Evolutionary conservation across 2,113 vertebrate species (phyloP), one percentile per base, ranked within the genome.

Genomic region (Danionella cerebrum): DNA sequence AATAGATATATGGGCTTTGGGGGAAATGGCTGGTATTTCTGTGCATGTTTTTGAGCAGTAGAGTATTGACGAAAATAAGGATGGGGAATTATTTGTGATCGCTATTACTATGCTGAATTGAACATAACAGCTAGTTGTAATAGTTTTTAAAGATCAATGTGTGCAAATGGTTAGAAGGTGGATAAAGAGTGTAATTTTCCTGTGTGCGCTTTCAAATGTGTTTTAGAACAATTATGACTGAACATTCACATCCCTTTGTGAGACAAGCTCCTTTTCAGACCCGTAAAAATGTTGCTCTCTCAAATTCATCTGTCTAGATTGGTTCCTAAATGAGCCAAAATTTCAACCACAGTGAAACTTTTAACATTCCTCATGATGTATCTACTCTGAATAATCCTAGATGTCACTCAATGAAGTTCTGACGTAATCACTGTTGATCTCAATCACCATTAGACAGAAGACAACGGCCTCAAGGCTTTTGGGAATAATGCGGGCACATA

Each of bases 151-250:
- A 69, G 69, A 76, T 54, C 67, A 47, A 59, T 69, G 51, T 65
- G 27, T 33, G 18, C 13, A 53, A 39, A 25, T 71, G 29, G 16
- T 51, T 48, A 51, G 18, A 60, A 69, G 47, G 51, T 65, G 36
- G 6, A 16, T 57, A 71, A 67, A 64, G 59, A 69, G 65, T n/a
- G 18, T 47, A 21, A 67, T 67, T 71, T 75, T 64, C 16, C 21
- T 57, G 44, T 33, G 13, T 33, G 50, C 33, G 60, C 25, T 16
- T 24, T 64, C 41, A 55, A 27, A 47, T 62, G 51, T 45, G 25
- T 19, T 54, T 67, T 14, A 45, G 50, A n/a, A 21, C 47, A 66
- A 66, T 74, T 70, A 70, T 16, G 6, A 53, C 47, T 25, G 16
- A 58, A 51, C 33, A 27, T 44, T 51, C 47, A 47, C 60, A 38